Conservation (phyloP, 2,888 invertebrate genomes). For the Aspidiotus destructor region DNA sequence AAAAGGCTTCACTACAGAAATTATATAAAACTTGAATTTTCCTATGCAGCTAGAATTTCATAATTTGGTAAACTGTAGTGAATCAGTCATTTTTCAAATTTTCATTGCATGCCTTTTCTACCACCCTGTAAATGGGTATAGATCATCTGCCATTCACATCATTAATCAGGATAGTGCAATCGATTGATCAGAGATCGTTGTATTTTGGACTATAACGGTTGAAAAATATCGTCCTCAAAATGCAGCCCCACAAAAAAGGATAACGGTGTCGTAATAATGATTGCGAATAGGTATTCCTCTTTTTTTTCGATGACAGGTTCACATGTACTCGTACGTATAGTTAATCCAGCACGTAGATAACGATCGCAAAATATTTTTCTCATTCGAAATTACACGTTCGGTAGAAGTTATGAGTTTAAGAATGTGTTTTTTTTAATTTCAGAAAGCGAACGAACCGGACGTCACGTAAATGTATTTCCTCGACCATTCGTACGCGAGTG, state of each 20-base stretch:
- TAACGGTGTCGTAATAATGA: background rate
- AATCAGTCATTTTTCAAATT: too few species aligned
- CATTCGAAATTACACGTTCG: slow-evolving; percentile 4
- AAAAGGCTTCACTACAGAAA: too few species aligned
- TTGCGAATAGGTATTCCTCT: background rate
- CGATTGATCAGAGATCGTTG: too few species aligned
- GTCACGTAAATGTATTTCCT: slow-evolving; percentile 32
- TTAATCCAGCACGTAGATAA: background rate
- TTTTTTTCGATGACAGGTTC: background rate
- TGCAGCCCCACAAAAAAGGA: background rate
- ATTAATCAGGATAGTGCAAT: too few species aligned
- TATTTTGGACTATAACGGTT: too few species aligned
- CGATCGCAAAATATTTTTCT: slow-evolving; percentile 1
- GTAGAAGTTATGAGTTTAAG: background rate
- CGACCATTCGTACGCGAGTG: slow-evolving; percentile 6
- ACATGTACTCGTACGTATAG: too few species aligned
- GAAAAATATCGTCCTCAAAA: background rate
- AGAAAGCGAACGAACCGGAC: slow-evolving; percentile 16
- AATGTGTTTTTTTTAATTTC: background rate
- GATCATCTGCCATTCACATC: too few species aligned
- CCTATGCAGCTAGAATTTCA: too few species aligned
- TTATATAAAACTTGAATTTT: too few species aligned
- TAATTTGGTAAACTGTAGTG: too few species aligned
- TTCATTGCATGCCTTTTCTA: too few species aligned
- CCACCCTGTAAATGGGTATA: too few species aligned